Conservation (phyloP, 2,797 vertebrate genomes). For the Eulemur coronatus region DNA sequence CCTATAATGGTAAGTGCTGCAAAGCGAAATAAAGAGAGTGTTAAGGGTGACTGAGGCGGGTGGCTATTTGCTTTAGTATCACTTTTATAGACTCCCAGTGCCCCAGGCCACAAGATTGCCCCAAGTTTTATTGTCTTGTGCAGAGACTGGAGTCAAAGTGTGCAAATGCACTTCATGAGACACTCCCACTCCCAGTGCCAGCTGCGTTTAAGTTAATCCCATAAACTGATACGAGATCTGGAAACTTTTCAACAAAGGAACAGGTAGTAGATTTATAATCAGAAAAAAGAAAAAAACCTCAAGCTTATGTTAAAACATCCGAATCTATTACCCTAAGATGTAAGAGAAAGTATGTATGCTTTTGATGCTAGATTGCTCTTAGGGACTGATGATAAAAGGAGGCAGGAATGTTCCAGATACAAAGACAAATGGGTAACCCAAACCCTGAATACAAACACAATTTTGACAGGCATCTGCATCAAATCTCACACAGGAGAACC, state of each 20-base stretch:
- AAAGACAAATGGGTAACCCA: not conserved
- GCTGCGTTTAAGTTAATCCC: not conserved
- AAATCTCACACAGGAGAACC: not conserved
- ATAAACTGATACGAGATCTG: not conserved
- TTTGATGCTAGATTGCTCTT: not conserved
- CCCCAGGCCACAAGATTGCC: not conserved
- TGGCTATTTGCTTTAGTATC: not conserved
- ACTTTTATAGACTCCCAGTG: not conserved
- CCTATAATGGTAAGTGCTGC: not conserved
- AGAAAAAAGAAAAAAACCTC: not conserved
- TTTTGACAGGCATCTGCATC: not conserved
- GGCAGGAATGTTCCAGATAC: not conserved
- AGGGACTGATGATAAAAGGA: not conserved
- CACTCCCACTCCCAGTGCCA: too few species aligned
- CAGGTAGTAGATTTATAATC: not conserved
- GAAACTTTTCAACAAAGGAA: not conserved
- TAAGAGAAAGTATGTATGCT: not conserved
- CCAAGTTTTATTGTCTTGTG: not conserved
- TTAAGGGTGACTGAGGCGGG: not conserved
- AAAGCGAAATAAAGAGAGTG: not conserved
- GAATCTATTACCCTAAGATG: not conserved
- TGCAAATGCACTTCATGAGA: accelerated
- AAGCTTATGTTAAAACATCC: not conserved
- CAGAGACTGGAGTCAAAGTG: not conserved
- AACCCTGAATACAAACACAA: not conserved